Evolutionary conservation across 2,113 vertebrate genomes (phyloP).

Genomic region (Acanthochromis polyacanthus): DNA sequence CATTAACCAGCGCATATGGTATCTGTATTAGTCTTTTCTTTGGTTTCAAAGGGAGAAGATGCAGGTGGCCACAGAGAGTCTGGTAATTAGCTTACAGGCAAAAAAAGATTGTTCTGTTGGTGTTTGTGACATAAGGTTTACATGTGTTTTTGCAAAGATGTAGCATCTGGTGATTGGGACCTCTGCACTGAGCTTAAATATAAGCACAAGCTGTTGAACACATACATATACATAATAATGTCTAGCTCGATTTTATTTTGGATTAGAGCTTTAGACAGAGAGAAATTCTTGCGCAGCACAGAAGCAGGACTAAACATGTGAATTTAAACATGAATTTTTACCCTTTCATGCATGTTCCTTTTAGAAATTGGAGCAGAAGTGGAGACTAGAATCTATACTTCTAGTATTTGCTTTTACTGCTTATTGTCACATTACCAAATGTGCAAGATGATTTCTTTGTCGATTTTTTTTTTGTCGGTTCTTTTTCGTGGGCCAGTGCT

Average conservation of each 20-base stretch:
- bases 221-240: neutral
- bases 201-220: conserved; percentile 15
- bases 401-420: conserved; percentile 63
- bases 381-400: conserved; percentile 56
- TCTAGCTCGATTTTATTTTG: neutral
- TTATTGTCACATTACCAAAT: conserved; percentile 68
- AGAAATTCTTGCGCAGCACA: neutral
- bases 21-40: conserved; percentile 24
- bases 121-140: conserved; percentile 2
- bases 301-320: neutral
- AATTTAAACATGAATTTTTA: neutral
- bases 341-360: conserved; percentile 25
- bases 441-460: conserved; percentile 66
- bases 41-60: conserved; percentile 42
- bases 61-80: conserved; percentile 19
- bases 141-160: conserved; percentile 7
- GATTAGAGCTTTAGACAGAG: neutral
- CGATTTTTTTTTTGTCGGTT: conserved; percentile 74
- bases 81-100: conserved; percentile 27
- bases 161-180: conserved; percentile 43
- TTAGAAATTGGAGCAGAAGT: conserved; percentile 52
- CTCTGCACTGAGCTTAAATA: conserved; percentile 15
- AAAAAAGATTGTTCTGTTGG: neutral
- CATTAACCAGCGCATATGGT: conserved; percentile 38
- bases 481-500: conserved; percentile 76